phyloP scores from a whole-genome alignment of 2,797 vertebrate genomes.

The Rachycentron canadum region DNA sequence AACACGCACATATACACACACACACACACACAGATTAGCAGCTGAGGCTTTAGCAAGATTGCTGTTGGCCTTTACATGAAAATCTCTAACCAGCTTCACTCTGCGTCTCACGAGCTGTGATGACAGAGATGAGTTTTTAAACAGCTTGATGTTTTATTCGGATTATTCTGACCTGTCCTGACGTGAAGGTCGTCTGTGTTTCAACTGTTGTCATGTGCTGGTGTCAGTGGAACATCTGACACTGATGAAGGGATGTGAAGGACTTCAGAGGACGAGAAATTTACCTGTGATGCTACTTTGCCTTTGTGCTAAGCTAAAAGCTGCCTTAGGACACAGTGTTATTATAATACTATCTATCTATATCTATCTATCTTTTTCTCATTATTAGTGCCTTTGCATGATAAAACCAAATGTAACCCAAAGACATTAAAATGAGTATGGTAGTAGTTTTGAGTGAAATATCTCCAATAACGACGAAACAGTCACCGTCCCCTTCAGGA shows the following conservation, averaged over 20 bases:
- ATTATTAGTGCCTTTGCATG: too few species aligned
- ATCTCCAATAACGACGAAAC: not conserved
- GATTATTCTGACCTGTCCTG: not conserved
- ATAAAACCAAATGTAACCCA: too few species aligned
- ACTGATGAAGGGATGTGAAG: too few species aligned
- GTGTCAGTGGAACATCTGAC: not conserved
- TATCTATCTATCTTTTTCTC: too few species aligned
- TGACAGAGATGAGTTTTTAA: not conserved
- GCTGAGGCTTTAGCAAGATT: slow-evolving; percentile 40
- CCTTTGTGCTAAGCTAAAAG: not conserved
- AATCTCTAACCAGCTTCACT: slow-evolving; percentile 37
- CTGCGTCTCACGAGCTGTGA: slow-evolving; percentile 13
- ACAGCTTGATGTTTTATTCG: not conserved
- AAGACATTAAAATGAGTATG: too few species aligned
- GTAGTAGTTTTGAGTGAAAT: not conserved
- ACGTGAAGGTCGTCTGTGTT: too few species aligned
- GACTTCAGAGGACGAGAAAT: too few species aligned
- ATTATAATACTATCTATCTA: not conserved
- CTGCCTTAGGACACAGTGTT: not conserved
- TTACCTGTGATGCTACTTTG: not conserved
- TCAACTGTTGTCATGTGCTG: not conserved
- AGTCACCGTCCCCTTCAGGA: not conserved
- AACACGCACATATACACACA: slow-evolving; percentile 50
- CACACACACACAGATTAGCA: slow-evolving; percentile 67
- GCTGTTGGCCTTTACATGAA: slow-evolving; percentile 24